Evolutionary conservation across 2,888 invertebrate genomes (phyloP), one percentile per base, ranked within the genome.

Genomic region (Cynaeus angustus): DNA sequence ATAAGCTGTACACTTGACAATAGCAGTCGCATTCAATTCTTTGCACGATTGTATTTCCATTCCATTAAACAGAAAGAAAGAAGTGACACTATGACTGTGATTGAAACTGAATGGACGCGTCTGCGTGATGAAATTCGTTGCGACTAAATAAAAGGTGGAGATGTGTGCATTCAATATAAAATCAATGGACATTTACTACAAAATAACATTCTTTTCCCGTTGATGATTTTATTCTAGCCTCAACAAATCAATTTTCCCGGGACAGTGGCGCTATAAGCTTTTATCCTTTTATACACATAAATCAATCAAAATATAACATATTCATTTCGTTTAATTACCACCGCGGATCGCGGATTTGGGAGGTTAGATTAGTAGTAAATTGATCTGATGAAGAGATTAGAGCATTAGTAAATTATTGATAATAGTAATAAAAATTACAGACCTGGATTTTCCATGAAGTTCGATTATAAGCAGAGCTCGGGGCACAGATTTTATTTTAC

Each of bases 41-140:
- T 50, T 26, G 8, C 55, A 14, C 62, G 21, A 69, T 69, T 58
- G 55, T 59, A 65, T 65, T 69, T 69, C 69, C 69, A 65, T 65
- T 65, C 65, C 69, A 69, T 69, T 69, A 65, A 50, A 48, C 69
- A 55, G 59, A 69, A 65, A 68, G 62, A 65, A 69, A 65, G 58
- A 46, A 43, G 58, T 65, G 65, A 69, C 69, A 67, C 52, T 50
- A 43, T 12, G 67, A 58, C 66, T 43, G 41, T 58, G 59, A 67
- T 61, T 61, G 67, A 52, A 59, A 67, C 52, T 43, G 61, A 67
- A 59, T 56, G 41, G 52, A 16, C 13, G 30, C 9, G 46, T 33
- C 59, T 59, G 33, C 48, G 62, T 62, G 62, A 50, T 62, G 38
- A 64, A 52, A 64, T 53, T 43, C 64, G 30, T 9, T 21, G 33